phyloP scores from a whole-genome alignment of 2,888 invertebrate species.

The Tuberolachnus salignus region DNA sequence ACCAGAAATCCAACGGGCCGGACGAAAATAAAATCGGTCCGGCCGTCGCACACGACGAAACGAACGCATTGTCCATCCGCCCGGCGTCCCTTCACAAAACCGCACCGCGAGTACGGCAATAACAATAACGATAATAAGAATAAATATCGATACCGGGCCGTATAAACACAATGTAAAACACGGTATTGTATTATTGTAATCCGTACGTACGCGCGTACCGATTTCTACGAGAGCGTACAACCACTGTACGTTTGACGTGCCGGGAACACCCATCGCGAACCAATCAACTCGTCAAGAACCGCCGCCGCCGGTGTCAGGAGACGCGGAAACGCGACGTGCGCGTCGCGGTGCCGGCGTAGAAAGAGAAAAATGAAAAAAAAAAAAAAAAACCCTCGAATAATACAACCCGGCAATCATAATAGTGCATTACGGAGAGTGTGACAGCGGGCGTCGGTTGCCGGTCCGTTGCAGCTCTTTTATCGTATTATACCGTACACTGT shows the following conservation, averaged over 20 bases:
- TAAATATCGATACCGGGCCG: background rate
- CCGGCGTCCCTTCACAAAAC: background rate
- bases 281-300: conserved; percentile 50
- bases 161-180: background rate
- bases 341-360: background rate
- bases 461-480: conserved; percentile 3
- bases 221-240: no score
- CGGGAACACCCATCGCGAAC: conserved; percentile 54
- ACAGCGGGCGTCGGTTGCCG: background rate
- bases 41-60: no score
- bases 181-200: background rate
- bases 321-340: no score
- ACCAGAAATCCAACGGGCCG: no score
- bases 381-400: no score
- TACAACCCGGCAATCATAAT: no score
- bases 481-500: background rate
- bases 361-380: no score
- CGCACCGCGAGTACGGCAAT: background rate
- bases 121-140: no score
- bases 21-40: no score
- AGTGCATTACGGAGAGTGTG: background rate
- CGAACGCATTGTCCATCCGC: no score
- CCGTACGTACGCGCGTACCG: background rate
- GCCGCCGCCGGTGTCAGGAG: no score
- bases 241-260: conserved; percentile 35